Evolutionary conservation across 2,797 vertebrate genomes (phyloP).

Genomic region (Ctenopoma multispine): DNA sequence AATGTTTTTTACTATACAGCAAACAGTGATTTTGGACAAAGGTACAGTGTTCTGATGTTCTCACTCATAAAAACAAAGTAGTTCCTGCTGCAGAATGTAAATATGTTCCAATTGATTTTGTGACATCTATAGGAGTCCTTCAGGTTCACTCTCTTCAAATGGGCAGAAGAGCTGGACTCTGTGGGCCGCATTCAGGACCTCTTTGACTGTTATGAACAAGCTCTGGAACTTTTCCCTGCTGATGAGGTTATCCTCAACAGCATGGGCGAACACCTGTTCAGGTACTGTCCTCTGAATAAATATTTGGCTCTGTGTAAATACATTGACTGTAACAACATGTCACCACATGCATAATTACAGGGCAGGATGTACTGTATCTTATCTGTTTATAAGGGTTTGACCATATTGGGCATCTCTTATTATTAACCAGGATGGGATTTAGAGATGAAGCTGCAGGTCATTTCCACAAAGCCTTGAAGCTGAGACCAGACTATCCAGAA

Average conservation of each 20-base stretch:
- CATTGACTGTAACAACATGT: neutral
- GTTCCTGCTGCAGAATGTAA: constrained; percentile 3
- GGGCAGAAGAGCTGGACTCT: constrained; percentile 94
- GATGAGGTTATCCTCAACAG: constrained; percentile 98
- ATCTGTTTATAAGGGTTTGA: neutral
- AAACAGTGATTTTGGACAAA: too few species aligned
- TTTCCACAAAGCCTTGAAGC: constrained; percentile 96
- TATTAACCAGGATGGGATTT: constrained; percentile 91
- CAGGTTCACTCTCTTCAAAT: constrained; percentile 94
- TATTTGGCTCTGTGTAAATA: neutral
- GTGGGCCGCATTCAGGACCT: constrained; percentile 92
- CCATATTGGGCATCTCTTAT: neutral
- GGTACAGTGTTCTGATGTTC: too few species aligned
- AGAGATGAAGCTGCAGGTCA: constrained; percentile 96
- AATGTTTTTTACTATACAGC: too few species aligned
- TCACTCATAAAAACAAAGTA: neutral
- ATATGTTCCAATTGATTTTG: neutral
- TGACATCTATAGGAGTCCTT: constrained; percentile 89
- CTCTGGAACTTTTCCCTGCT: constrained; percentile 92
- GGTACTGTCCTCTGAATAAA: constrained; percentile 77
- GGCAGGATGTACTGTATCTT: neutral
- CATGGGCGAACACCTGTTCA: constrained; percentile 98
- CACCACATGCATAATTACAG: neutral
- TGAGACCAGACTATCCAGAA: constrained; percentile 91
- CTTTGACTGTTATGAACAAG: constrained; percentile 96